phyloP scores from a whole-genome alignment of 1,140 invertebrate species.

The Anadara kagoshimensis region DNA sequence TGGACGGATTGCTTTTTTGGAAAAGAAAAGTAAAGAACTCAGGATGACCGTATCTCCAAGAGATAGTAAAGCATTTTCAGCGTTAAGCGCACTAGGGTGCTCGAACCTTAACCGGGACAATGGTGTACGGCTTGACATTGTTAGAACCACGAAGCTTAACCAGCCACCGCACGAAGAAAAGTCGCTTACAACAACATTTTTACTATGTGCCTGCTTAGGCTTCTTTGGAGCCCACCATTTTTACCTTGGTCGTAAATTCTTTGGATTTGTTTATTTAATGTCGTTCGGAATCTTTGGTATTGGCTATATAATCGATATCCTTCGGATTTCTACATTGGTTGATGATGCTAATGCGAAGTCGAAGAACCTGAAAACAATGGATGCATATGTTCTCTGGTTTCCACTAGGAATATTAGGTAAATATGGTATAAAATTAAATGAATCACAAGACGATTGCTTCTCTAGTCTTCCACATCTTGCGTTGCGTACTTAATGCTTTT shows the following conservation, averaged over 20 bases:
- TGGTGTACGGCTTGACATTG: no score
- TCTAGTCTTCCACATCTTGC: no score
- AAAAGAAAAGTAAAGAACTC: no score
- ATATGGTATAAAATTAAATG: no score
- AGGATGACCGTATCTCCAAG: no score
- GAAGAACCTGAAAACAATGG: conserved; percentile 30
- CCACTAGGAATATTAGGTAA: conserved; percentile 57
- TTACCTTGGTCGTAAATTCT: conserved; percentile 48
- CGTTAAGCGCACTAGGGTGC: no score
- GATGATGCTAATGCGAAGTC: conserved; percentile 42
- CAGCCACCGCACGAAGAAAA: neutral
- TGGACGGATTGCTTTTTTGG: no score
- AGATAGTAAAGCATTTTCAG: no score
- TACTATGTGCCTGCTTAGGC: conserved; percentile 47
- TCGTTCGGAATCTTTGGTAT: conserved; percentile 55
- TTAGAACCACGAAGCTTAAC: no score
- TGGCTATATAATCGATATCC: conserved; percentile 53
- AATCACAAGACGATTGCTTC: no score
- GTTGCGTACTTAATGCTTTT: no score
- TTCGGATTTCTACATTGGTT: conserved; percentile 54
- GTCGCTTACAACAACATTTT: conserved; percentile 33
- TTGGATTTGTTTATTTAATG: conserved; percentile 51
- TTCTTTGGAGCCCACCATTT: conserved; percentile 56
- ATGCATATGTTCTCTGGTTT: conserved; percentile 54
- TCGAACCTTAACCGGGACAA: no score